Base-by-base conservation (phyloP, 2,797 vertebrate genomes). In the Anableps anableps region DNA sequence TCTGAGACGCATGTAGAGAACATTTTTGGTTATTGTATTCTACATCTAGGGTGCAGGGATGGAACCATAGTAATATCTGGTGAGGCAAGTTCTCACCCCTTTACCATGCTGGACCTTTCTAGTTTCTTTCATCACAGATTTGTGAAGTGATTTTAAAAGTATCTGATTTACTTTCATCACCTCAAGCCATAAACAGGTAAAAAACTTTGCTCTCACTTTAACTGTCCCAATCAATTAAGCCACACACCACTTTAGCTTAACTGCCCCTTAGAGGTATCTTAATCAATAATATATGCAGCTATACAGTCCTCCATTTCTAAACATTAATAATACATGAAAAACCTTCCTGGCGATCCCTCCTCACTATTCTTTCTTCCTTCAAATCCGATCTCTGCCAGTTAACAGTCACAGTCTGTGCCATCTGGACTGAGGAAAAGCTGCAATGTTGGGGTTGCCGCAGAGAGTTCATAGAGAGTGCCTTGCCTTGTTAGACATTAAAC, bases 281-380 rank as follows among this genome's bases (percentile, higher is more conserved):
- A 85, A 88, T 95, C 91, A 94, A 94, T 94, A 93, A 95, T 94
- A 90, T 90, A 95, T 92, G 89, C 85, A 83, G 81, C 89, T 90
- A 90, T 85, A 91, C 89, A 92, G 91, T 90, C 82, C 88, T 91
- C 91, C 88, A 93, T 94, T 93, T 94, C 93, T 92, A 86, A 85
- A 80, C 89, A 92, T 95, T 89, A 95, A 95, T 95, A 94, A 95
- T 93, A 91, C 88, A 95, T 94, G 83, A 68, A 45, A 79, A 88
- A 78, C 80, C 84, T 83, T 77, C 74, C 77, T 21, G 48, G 82
- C 84, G 88, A 87, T 91, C 87, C 85, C 83, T 75, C 74, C 85
- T 89, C 86, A 79, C 85, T 85, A 72, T 88, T 80, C 83, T 88
- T 82, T 79, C 74, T 51, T 75, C 86, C 81, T 86, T 80, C 76